Conservation (phyloP, 2,888 invertebrate genomes). For the Tromatobia lineatoria region DNA sequence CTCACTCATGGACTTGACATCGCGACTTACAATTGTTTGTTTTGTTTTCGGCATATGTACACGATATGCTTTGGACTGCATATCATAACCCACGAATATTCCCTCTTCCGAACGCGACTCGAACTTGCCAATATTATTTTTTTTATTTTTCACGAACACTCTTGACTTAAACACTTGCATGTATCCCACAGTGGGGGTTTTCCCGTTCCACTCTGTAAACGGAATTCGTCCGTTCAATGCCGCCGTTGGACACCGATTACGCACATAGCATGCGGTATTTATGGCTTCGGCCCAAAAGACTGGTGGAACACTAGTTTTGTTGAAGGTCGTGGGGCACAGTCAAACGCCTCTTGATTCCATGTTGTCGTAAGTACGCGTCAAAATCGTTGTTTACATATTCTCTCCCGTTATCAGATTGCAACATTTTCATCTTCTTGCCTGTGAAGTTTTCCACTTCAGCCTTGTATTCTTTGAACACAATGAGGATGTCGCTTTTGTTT, state of each 20-base stretch:
- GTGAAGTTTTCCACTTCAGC: slow-evolving; percentile 61
- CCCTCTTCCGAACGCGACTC: slow-evolving; percentile 38
- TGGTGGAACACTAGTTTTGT: slow-evolving; percentile 50
- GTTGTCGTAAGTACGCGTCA: slow-evolving; percentile 61
- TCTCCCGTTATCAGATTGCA: slow-evolving; percentile 59
- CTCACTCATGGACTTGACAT: slow-evolving; percentile 46
- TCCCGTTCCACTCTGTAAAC: slow-evolving; percentile 52
- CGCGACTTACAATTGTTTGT: slow-evolving; percentile 39
- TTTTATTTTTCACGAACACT: slow-evolving; percentile 57
- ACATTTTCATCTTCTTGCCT: slow-evolving; percentile 58
- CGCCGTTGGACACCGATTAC: slow-evolving; percentile 64
- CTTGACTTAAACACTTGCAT: slow-evolving; percentile 59
- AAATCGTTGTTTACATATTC: slow-evolving; percentile 65
- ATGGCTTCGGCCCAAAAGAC: slow-evolving; percentile 73
- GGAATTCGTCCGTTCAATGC: slow-evolving; percentile 56
- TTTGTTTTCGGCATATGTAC: slow-evolving; percentile 46
- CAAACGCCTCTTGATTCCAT: slow-evolving; percentile 71
- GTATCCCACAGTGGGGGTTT: slow-evolving; percentile 39
- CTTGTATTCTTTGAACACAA: slow-evolving; percentile 61
- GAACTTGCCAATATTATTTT: slow-evolving; percentile 42
- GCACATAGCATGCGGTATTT: slow-evolving; percentile 64
- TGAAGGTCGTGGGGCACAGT: neutral
- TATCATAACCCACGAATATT: slow-evolving; percentile 54
- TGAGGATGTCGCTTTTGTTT: slow-evolving; percentile 61
- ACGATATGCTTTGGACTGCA: slow-evolving; percentile 57